Evolutionary conservation across 2,113 vertebrate genomes (phyloP).

Genomic region (Tragelaphus scriptus): DNA sequence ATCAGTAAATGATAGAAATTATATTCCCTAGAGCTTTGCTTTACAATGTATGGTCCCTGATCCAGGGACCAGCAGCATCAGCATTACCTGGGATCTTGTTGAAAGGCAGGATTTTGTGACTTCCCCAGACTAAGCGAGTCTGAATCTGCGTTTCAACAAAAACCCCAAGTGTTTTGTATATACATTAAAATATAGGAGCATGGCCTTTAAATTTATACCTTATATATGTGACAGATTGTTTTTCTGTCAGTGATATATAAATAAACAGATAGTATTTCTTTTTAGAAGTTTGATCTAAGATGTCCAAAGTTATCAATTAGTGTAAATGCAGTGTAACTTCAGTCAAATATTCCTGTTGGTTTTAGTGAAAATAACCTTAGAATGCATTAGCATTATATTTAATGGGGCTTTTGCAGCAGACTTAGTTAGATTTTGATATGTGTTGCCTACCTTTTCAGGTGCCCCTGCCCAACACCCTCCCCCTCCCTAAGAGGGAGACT

Average conservation of each 20-base stretch:
- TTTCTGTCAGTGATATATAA: neutral
- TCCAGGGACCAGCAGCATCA: neutral
- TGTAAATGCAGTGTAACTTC: neutral
- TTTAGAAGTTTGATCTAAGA: neutral
- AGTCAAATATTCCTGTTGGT: neutral
- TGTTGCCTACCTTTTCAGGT: conserved; percentile 90
- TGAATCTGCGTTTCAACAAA: neutral
- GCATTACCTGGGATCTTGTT: neutral
- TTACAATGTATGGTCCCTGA: neutral
- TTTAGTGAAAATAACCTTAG: conserved; percentile 63
- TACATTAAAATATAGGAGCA: neutral
- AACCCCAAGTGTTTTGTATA: neutral
- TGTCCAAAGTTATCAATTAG: neutral
- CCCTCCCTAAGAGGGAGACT: conserved; percentile 92
- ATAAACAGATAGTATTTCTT: neutral
- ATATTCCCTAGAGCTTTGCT: neutral
- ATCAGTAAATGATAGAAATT: neutral
- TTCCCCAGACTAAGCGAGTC: neutral
- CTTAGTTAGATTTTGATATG: conserved; percentile 81
- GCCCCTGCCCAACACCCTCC: conserved; percentile 93
- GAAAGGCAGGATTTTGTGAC: neutral
- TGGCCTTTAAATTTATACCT: neutral
- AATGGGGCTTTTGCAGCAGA: conserved; percentile 75
- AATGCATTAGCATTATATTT: conserved; percentile 64
- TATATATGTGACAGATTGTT: neutral